Conservation (phyloP, 1,140 invertebrate genomes). For the Sitophilus oryzae region DNA sequence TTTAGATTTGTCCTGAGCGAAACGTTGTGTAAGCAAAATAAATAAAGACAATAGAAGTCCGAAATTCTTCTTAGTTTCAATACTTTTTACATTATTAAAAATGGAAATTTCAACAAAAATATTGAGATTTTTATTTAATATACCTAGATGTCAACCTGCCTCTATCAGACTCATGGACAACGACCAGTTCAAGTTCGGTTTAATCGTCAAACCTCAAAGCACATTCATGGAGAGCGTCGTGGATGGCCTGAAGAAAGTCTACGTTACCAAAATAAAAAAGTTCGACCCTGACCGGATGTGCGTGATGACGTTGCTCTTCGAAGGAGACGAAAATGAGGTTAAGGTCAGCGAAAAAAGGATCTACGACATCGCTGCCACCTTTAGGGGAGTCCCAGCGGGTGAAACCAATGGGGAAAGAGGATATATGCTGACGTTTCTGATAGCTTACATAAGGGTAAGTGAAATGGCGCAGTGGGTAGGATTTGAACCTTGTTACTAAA, state of each 20-base stretch:
- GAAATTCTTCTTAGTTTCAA: too few relatives aligned
- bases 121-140: conserved; percentile 11
- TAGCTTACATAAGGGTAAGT: conserved; percentile 89
- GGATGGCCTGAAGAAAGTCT: conserved; percentile 81
- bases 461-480: not conserved
- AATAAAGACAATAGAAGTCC: too few relatives aligned
- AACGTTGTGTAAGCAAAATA: too few relatives aligned
- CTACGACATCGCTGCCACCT: conserved; percentile 70
- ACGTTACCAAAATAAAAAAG: conserved; percentile 85
- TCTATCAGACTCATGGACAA: conserved; percentile 96
- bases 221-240: conserved; percentile 65
- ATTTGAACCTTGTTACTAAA: not conserved
- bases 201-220: conserved; percentile 74
- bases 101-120: too few relatives aligned
- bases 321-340: conserved; percentile 72
- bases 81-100: too few relatives aligned
- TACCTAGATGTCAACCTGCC: conserved; percentile 75
- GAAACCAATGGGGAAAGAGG: conserved; percentile 91
- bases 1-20: too few relatives aligned
- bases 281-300: conserved; percentile 79
- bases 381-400: conserved; percentile 79
- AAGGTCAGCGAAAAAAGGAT: conserved; percentile 72
- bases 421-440: conserved; percentile 96
- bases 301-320: conserved; percentile 90
- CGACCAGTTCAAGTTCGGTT: conserved; percentile 92